Base-by-base conservation (phyloP, 2,113 vertebrate genomes). In the Tringa solitaria region DNA sequence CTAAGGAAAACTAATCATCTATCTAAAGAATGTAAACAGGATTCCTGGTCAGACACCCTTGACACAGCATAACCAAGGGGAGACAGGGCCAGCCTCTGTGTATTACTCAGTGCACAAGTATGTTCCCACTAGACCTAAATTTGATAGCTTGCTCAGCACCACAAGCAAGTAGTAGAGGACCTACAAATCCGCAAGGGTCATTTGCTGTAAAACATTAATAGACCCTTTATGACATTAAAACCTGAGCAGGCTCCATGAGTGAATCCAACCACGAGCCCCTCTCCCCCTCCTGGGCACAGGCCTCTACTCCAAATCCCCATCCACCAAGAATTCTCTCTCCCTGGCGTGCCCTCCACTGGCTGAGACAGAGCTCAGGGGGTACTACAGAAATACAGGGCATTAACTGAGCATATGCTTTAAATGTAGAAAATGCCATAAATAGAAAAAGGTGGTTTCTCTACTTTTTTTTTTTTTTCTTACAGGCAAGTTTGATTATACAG, bases 11-110 rank as follows among this genome's bases (percentile, higher is more conserved):
- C 21, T 8, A 56, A 84, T 39, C 70, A 48, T 53, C 45, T 45
- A 39, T 84, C 64, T 78, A 60, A 84, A 61, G 80, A 92, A 91
- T 56, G 60, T 69, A 88, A 96, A 93, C 37, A 92, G 57, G 92
- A 94, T 79, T 84, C 56, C 60, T 69, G 51, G 43, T 70, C 82
- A 95, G 82, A 81, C 56, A 86, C 14, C 56, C 63, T 45, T 67
- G 77, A 54, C 43, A 73, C 22, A 33, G 77, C 8, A 2, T 9
- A 68, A 64, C 32, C 39, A 41, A 30, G 22, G 12, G 37, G 51
- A 91, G 35, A 78, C 68, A 75, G 75, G 50, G 73, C 43, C 53
- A n/a, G 35, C 60, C 48, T 64, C 78, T 79, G 17, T 64, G 60
- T 39, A 64, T 59, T 82, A 84, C 56, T 79, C 56, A 75, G 56